phyloP scores from a whole-genome alignment of 2,113 vertebrate genomes.

The Nothocercus nigrocapillus region DNA sequence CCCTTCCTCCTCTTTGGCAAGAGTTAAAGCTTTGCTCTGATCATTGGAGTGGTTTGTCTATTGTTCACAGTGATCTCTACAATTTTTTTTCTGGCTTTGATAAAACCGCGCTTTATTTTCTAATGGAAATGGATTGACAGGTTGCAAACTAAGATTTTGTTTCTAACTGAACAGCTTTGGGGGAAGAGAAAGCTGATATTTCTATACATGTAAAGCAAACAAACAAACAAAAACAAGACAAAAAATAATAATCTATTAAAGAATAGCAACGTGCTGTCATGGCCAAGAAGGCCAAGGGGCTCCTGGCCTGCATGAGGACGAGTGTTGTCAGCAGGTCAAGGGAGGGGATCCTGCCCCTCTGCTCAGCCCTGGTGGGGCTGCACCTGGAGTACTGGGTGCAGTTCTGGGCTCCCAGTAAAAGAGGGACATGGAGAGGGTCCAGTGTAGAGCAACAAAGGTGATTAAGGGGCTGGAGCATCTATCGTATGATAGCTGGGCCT shows the following conservation, averaged over 20 bases:
- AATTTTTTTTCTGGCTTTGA: neutral
- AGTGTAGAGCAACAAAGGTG: no score
- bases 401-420: no score
- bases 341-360: no score
- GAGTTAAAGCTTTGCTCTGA: neutral
- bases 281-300: no score
- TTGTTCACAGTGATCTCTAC: neutral
- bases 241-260: neutral
- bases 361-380: no score
- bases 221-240: neutral
- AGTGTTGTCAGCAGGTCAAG: no score
- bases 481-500: no score
- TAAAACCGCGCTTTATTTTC: neutral
- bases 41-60: neutral
- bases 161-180: neutral
- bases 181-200: neutral
- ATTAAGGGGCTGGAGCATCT: no score
- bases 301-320: no score
- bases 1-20: neutral
- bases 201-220: neutral
- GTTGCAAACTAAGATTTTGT: neutral
- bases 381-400: no score
- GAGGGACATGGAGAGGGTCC: no score
- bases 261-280: neutral
- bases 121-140: neutral